Evolutionary conservation across 2,888 invertebrate species (phyloP).

Genomic region (Drosophila testacea): DNA sequence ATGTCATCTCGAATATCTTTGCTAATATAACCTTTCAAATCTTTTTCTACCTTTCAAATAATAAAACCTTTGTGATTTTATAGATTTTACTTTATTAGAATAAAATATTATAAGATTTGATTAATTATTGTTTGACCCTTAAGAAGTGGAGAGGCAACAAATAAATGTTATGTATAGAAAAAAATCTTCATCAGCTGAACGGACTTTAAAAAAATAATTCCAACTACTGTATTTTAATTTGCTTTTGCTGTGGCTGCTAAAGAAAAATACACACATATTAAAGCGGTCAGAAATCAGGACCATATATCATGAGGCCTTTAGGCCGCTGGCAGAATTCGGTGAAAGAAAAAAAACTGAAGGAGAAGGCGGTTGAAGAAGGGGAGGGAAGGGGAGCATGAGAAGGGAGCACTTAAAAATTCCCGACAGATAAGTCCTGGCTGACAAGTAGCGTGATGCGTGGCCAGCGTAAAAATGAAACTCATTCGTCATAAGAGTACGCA

Average conservation of each 20-base stretch:
- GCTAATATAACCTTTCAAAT: no score
- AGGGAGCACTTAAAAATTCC: conserved; percentile 68
- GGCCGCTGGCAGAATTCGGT: not conserved
- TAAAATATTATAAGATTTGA: no score
- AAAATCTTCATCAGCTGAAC: no score
- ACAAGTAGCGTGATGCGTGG: conserved; percentile 69
- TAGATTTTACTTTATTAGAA: no score
- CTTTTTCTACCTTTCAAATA: no score
- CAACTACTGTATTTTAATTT: conserved; percentile 1
- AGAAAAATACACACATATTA: not conserved
- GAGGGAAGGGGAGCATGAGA: not conserved
- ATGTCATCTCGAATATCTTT: no score
- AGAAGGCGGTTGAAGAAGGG: not conserved
- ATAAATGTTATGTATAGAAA: no score
- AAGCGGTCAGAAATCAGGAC: conserved; percentile 15
- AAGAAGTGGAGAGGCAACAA: no score
- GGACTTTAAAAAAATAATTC: not conserved
- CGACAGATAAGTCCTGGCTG: conserved; percentile 69
- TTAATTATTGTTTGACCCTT: no score
- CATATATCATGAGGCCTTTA: conserved; percentile 14
- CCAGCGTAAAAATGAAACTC: conserved; percentile 71
- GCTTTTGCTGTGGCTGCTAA: conserved; percentile 2
- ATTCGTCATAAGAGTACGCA: conserved; percentile 61
- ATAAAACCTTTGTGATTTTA: no score
- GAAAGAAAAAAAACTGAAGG: not conserved